Evolutionary conservation across 1,140 invertebrate genomes (phyloP).

Genomic region (Phocides pigmalion): DNA sequence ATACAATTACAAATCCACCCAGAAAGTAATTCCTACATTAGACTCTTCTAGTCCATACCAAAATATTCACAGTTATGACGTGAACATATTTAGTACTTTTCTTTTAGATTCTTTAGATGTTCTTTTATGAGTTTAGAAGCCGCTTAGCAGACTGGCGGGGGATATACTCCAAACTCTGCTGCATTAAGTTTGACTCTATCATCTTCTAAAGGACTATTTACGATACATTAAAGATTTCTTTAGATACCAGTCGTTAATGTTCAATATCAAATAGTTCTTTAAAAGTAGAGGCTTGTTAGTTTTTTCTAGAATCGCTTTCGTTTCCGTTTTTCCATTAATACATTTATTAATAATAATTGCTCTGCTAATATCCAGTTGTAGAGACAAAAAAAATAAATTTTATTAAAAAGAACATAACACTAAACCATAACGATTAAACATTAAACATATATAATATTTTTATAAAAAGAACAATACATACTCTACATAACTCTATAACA

Average conservation of each 20-base stretch:
- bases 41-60: slow-evolving; percentile 22
- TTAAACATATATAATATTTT: background rate
- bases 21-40: slow-evolving; percentile 15
- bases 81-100: slow-evolving; percentile 21
- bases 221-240: too few species aligned
- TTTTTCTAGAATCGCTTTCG: slow-evolving; percentile 56
- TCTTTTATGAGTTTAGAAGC: slow-evolving; percentile 27
- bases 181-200: slow-evolving; percentile 20
- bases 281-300: slow-evolving; percentile 55
- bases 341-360: slow-evolving; percentile 40
- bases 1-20: background rate
- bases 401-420: slow-evolving; percentile 32
- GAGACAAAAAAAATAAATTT: slow-evolving; percentile 18
- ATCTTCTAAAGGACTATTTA: slow-evolving; percentile 19
- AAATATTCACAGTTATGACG: slow-evolving; percentile 19
- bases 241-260: background rate
- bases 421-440: slow-evolving; percentile 9
- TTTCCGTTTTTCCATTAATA: slow-evolving; percentile 51
- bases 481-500: background rate
- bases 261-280: slow-evolving; percentile 31
- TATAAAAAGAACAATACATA: background rate
- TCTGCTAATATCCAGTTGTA: slow-evolving; percentile 29
- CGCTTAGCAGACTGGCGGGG: slow-evolving; percentile 41
- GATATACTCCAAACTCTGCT: slow-evolving; percentile 22
- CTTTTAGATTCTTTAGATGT: slow-evolving; percentile 33